These are phyloP conservation scores for Drosophila meridionalis DNA, from an alignment of 2,888 invertebrate genomes.

Conservation along the genomic window DNA sequence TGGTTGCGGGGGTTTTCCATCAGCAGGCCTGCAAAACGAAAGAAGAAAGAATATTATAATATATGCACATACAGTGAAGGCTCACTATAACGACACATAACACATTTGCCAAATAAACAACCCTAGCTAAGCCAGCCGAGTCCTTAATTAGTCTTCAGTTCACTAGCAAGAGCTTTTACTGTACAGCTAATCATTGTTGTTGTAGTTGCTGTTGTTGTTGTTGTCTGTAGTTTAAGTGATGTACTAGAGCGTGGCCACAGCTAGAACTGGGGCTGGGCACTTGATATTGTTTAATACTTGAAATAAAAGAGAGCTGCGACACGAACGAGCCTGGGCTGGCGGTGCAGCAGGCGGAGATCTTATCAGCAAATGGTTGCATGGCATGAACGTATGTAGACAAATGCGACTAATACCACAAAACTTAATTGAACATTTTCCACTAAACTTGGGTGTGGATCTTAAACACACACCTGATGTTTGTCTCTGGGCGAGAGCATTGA, in stretches of 20 bases:
- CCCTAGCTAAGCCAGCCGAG: not conserved
- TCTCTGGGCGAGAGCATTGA: conserved; percentile 47
- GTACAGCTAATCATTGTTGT: conserved; percentile 27
- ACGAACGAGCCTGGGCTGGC: conserved; percentile 23
- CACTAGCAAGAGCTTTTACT: not conserved
- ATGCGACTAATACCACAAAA: conserved; percentile 26
- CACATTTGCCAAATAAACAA: not conserved
- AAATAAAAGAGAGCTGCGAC: conserved; percentile 29
- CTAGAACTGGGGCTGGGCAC: conserved; percentile 40
- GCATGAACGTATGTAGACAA: conserved; percentile 31
- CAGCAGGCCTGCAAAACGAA: conserved; percentile 78
- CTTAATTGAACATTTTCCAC: conserved; percentile 47
- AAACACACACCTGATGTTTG: conserved; percentile 29
- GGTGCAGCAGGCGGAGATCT: conserved; percentile 38
- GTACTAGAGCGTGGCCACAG: conserved; percentile 64
- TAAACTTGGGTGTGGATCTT: conserved; percentile 46
- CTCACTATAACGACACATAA: not conserved
- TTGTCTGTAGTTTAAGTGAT: conserved; percentile 61
- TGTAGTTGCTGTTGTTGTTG: conserved; percentile 38
- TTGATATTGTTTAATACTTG: conserved; percentile 48
- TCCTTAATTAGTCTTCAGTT: not conserved
- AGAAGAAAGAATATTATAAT: conserved; percentile 25
- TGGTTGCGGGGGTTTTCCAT: conserved; percentile 54
- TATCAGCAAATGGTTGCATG: conserved; percentile 58
- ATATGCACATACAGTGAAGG: not conserved